Conservation (phyloP, 1,140 invertebrate species). For the Sycophaga agraensis region DNA sequence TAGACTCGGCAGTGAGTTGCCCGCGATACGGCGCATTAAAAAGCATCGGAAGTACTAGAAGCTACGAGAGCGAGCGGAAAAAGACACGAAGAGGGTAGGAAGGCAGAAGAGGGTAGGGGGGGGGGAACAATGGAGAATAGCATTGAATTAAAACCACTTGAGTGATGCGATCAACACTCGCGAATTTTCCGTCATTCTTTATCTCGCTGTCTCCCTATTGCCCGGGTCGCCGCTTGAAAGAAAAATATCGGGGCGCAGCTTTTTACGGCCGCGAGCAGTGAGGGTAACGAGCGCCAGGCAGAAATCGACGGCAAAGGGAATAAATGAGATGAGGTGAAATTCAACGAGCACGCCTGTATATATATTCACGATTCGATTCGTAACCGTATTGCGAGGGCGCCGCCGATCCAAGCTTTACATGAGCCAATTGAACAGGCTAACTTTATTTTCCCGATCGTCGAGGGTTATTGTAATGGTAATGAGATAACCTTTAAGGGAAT, state of each 20-base stretch:
- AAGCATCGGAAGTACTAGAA: too few species aligned
- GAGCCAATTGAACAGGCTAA: too few species aligned
- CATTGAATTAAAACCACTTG: conserved; percentile 32
- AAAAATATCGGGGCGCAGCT: neutral
- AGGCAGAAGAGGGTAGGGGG: conserved; percentile 4
- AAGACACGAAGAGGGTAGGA: too few species aligned
- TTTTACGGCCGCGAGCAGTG: neutral
- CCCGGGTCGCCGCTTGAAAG: neutral
- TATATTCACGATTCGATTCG: too few species aligned
- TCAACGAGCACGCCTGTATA: neutral
- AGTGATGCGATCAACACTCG: conserved; percentile 24
- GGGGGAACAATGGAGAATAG: neutral
- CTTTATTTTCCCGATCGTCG: too few species aligned
- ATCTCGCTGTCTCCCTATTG: neutral
- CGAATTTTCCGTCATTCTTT: conserved; percentile 9
- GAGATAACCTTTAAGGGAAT: too few species aligned
- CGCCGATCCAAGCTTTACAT: too few species aligned
- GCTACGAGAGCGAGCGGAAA: too few species aligned
- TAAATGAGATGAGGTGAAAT: neutral
- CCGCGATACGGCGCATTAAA: too few species aligned
- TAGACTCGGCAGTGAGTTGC: too few species aligned
- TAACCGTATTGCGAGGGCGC: too few species aligned
- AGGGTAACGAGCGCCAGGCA: conserved; percentile 13
- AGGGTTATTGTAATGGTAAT: too few species aligned
- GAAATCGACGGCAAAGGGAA: neutral